A percentile compares a stretch with the other conserved stretches of the same genome.
Evolutionary conservation across 2,797 vertebrate species (phyloP).

Genomic region (Sebastes dallii): DNA sequence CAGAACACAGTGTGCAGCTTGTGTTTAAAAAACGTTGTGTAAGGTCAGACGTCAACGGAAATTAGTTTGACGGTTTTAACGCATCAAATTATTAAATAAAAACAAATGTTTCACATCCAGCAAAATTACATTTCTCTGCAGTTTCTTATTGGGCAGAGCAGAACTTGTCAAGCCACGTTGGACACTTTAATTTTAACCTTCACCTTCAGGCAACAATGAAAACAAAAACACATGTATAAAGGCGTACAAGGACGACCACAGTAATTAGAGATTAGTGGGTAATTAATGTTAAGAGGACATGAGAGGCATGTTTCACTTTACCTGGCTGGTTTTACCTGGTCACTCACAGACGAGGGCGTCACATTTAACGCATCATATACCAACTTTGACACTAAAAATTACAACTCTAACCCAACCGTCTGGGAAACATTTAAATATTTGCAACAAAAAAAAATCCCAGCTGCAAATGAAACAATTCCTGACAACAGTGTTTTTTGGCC

Average conservation of each 20-base stretch:
- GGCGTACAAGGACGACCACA: constrained; percentile 9
- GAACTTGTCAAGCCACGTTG: constrained; percentile 4
- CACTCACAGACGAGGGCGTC: not conserved
- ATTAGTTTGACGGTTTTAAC: constrained; percentile 26
- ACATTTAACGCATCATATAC: not conserved
- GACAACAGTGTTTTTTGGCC: constrained; percentile 7
- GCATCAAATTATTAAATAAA: constrained; percentile 15
- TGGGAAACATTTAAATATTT: constrained; percentile 6
- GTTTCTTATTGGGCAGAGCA: not conserved
- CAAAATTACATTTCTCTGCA: not conserved
- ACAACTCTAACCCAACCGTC: not conserved
- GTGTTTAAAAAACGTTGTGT: constrained; percentile 53
- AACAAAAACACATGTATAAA: not conserved
- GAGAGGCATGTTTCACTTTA: constrained; percentile 7
- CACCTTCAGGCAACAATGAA: constrained; percentile 13
- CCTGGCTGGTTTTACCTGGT: constrained; percentile 12
- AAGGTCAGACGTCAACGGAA: constrained; percentile 39
- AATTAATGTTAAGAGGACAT: constrained; percentile 11
- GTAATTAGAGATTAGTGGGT: constrained; percentile 8
- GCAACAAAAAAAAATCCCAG: not conserved
- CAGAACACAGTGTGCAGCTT: constrained; percentile 49
- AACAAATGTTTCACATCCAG: not conserved
- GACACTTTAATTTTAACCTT: not conserved
- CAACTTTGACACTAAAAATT: constrained; percentile 1
- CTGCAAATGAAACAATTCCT: constrained; percentile 8